Conservation (phyloP, 2,888 invertebrate genomes). For the Acanthosoma haemorrhoidale region DNA sequence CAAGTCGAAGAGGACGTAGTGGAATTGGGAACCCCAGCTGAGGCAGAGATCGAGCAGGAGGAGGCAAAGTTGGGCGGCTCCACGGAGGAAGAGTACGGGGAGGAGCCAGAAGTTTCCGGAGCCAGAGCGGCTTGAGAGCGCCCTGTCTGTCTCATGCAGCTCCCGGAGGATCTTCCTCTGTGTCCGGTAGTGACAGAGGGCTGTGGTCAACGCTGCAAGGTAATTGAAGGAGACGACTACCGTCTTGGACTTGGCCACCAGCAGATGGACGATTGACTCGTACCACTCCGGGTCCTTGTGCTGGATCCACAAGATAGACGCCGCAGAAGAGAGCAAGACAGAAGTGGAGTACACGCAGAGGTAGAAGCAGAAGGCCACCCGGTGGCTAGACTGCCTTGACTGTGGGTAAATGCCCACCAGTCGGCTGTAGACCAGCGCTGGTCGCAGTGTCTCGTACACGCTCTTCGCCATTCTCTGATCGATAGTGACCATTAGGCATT, state of each 20-base stretch:
- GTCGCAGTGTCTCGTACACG: background rate
- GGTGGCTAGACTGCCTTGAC: background rate
- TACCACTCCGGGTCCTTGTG: background rate
- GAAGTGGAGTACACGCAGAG: background rate
- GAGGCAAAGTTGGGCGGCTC: background rate
- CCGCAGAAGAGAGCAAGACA: background rate
- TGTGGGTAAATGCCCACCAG: background rate
- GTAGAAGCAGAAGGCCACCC: background rate
- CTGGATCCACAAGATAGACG: background rate
- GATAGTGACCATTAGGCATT: no score
- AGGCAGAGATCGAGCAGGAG: background rate
- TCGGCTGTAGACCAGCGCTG: background rate
- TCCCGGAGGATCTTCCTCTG: background rate
- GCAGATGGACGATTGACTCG: background rate
- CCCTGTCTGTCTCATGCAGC: background rate
- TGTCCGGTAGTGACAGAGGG: background rate
- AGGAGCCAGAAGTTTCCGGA: background rate
- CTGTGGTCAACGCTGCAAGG: background rate
- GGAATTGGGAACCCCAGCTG: background rate
- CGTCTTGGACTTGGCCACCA: background rate
- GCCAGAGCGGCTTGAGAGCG: background rate
- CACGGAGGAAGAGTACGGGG: background rate
- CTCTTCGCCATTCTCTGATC: background rate
- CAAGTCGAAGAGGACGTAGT: background rate
- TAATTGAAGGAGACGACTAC: background rate